These are phyloP conservation scores for Epiblema foenella DNA, from an alignment of 2,888 invertebrate species.

Conservation along the genomic window DNA sequence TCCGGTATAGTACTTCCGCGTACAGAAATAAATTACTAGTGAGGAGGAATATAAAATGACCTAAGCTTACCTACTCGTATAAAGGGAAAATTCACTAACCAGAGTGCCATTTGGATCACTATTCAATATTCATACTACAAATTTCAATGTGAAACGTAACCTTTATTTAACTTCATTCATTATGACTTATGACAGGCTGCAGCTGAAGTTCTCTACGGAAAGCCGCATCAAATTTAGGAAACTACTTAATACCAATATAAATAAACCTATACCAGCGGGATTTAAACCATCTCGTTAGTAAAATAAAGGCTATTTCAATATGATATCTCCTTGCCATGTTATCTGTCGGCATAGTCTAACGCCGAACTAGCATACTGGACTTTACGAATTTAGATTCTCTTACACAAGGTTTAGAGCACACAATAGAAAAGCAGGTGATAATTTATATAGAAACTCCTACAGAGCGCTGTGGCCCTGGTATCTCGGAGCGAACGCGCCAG, in stretches of 20 bases:
- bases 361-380: constrained; percentile 53
- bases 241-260: constrained; percentile 68
- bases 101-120: neutral
- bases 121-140: constrained; percentile 6
- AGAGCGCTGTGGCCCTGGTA: constrained; percentile 81
- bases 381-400: constrained; percentile 53
- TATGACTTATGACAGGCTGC: constrained; percentile 48
- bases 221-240: constrained; percentile 76
- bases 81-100: neutral
- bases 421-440: constrained; percentile 47
- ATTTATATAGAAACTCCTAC: constrained; percentile 72
- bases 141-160: constrained; percentile 17
- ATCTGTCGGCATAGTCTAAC: constrained; percentile 72
- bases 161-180: constrained; percentile 47
- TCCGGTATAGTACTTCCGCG: constrained; percentile 5
- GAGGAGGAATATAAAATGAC: constrained; percentile 4
- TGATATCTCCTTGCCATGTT: constrained; percentile 59
- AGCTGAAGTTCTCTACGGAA: constrained; percentile 61
- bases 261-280: constrained; percentile 44
- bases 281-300: constrained; percentile 44
- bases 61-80: neutral
- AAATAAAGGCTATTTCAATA: constrained; percentile 58
- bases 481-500: constrained; percentile 82
- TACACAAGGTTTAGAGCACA: constrained; percentile 46
- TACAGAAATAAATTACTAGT: neutral